These are phyloP conservation scores for Gnathonemus echidnorhynchus DNA, from an alignment of 2,113 vertebrate species.

Conservation along the genomic window DNA sequence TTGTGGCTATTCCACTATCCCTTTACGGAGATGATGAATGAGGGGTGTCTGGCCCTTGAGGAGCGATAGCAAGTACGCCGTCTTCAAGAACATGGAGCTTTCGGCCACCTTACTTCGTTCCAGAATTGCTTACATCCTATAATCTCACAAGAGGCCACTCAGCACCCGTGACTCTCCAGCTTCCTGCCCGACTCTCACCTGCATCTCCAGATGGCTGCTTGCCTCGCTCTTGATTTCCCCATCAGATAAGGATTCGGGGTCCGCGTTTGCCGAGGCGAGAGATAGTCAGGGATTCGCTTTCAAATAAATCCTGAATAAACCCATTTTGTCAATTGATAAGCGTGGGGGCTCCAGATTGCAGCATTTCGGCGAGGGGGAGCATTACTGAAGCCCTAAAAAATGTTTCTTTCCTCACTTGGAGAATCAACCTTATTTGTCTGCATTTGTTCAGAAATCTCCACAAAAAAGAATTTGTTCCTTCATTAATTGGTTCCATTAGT, in stretches of 20 bases:
- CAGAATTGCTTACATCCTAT: neutral
- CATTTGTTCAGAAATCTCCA: neutral
- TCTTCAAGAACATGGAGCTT: neutral
- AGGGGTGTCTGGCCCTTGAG: neutral
- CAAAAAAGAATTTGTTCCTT: neutral
- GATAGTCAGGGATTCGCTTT: neutral
- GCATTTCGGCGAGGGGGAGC: neutral
- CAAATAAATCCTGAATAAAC: neutral
- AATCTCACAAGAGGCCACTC: neutral
- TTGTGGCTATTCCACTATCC: neutral
- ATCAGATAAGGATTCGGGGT: neutral
- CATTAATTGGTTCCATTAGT: neutral
- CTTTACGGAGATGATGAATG: neutral
- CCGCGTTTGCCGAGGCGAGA: neutral
- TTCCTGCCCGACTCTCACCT: neutral
- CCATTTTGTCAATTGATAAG: neutral
- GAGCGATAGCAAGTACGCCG: neutral
- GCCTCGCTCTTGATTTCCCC: neutral
- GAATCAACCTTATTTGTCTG: neutral
- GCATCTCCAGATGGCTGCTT: neutral
- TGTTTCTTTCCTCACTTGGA: neutral
- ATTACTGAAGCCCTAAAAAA: neutral
- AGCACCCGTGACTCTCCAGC: neutral
- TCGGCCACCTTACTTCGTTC: neutral
- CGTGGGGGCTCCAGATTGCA: neutral